Evolutionary conservation across 2,888 invertebrate genomes (phyloP), one percentile per base, ranked within the genome.

Genomic region (Epinotia bilunana): DNA sequence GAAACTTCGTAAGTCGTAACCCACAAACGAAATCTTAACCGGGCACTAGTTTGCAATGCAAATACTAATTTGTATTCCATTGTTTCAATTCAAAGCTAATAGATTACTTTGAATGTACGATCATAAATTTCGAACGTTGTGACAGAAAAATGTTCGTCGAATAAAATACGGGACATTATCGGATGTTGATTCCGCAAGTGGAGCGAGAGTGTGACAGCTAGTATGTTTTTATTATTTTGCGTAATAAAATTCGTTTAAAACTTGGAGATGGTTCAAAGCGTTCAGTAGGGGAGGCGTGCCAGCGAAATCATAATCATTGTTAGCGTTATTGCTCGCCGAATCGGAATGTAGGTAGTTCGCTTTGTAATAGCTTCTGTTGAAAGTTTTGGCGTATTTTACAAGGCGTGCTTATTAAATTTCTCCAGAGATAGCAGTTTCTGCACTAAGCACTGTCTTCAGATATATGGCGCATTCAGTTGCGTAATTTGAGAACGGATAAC

Each of bases 221-320:
- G 75, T 75, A 75, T 75, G 75, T 72, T 75, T 72, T 72, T 75
- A 75, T 75, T 75, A 75, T 75, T 75, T 75, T 67, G 67, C 67
- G 75, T 67, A 61, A 75, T 75, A 75, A 75, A 72, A 72, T 75
- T 75, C 75, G 75, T 75, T 75, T 75, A 75, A 75, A 75, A 75
- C 65, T 75, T 75, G 75, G 75, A 75, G 75, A 75, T 67, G 75
- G 75, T 75, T 75, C 75, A 75, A 75, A 75, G 75, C 75, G 72
- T 67, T 75, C 72, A 75, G 75, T 72, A 55, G 72, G 55, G 67
- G 60, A 74, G 75, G 75, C 75, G 75, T 75, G 75, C 75, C 75
- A 75, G 75, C 71, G 67, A 75, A 75, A 75, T 72, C 75, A 72
- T 75, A 75, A 75, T 75, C 75, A 75, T 75, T 75, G 75, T 75